Percentiles rank a stretch among this genome's conserved stretches.
phyloP scores from a whole-genome alignment of 2,113 vertebrate species.

The Trogon melanurus region DNA sequence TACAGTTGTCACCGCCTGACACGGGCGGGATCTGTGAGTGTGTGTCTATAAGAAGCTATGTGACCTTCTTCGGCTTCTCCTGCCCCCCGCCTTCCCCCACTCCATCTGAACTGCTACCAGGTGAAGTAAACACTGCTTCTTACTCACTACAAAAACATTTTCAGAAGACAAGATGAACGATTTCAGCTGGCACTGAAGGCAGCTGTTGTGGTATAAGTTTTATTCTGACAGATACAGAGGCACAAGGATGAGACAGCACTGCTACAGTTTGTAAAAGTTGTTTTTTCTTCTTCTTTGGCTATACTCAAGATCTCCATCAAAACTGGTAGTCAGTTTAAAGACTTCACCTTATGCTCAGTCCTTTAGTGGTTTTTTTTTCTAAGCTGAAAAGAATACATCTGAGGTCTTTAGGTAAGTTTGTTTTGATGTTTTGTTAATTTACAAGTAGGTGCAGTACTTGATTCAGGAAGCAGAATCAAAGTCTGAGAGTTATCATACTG shows the following conservation, averaged over 20 bases:
- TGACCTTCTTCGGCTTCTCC: slow-evolving; percentile 10
- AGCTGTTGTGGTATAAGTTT: background rate
- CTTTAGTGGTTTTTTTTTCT: background rate
- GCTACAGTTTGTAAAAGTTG: background rate
- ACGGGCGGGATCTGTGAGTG: background rate
- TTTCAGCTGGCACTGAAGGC: slow-evolving; percentile 11
- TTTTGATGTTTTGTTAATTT: background rate
- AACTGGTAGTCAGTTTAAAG: background rate
- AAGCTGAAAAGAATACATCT: background rate
- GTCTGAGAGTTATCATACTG: background rate
- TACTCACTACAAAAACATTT: slow-evolving; percentile 45
- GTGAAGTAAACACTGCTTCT: slow-evolving; percentile 40
- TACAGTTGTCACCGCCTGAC: background rate
- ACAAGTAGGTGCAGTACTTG: background rate
- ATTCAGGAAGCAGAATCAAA: background rate
- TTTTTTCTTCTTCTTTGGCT: background rate
- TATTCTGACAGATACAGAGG: background rate
- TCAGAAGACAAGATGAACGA: slow-evolving; percentile 32
- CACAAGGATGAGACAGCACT: background rate
- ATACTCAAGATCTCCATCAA: background rate
- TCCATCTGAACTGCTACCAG: slow-evolving; percentile 18
- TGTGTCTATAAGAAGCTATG: background rate
- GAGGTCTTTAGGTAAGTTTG: background rate
- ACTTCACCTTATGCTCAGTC: background rate
- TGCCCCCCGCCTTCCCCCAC: background rate